Base-by-base conservation (phyloP, 2,888 invertebrate genomes). In the Parnassius glacialis region DNA sequence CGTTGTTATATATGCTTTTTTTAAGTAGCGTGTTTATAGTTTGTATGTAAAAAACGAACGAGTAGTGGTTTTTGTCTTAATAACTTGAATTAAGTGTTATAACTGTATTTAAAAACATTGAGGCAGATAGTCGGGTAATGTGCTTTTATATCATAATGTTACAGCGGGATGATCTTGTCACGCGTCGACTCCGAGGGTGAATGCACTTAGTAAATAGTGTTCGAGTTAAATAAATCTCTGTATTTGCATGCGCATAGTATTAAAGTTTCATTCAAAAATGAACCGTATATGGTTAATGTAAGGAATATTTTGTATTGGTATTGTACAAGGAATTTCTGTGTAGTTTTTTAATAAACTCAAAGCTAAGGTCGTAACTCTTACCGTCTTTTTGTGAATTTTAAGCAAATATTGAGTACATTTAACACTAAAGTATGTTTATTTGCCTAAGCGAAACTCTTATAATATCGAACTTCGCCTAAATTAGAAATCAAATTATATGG, bases 141-240 rank as follows among this genome's bases (percentile, higher is more conserved):
- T 53, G 48, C 34, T 20, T 62, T 54, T 64, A 16, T 64, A 64
- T 76, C 73, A 75, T 79, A 81, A 78, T 79, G 83, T 83, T 80
- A 80, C 75, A 81, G 72, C 76, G 73, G 81, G 81, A 84, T 86
- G 81, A 73, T 75, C 76, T 74, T 83, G 88, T 88, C 87, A 87
- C 87, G 87, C 78, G 79, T 72, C 66, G 59, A 62, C 56, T 47
- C 64, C 62, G 63, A 65, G 81, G 88, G 85, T 89, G 83, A 90
- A 87, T 71, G 89, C 74, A 78, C 89, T 84, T 68, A 52, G 78
- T 79, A 83, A 85, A 86, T 80, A 80, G 70, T 73, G 72, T 67
- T 75, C 70, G 76, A 74, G 80, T 79, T 80, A 74, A 79, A 81
- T 75, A 80, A 80, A 82, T 81, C 77, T 75, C 65, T 65, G 63